Base-by-base conservation (phyloP, 2,797 vertebrate genomes). In the Lutjanus argentimaculatus region DNA sequence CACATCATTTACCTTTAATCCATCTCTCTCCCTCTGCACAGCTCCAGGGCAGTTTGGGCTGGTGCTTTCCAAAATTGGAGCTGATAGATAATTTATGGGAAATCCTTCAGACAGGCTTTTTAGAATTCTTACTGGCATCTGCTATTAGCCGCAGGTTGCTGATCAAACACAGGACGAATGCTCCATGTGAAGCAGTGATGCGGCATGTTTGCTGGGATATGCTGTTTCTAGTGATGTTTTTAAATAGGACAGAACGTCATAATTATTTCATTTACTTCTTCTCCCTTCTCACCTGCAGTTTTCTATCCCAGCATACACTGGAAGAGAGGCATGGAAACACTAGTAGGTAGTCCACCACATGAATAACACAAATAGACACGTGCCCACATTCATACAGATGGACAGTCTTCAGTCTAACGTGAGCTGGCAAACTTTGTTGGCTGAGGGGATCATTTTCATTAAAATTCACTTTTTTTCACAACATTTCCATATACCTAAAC, bases 31-130 rank as follows among this genome's bases (percentile, higher is more conserved):
- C 56, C 58, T 84, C 76, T 64, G 46, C 59, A 73, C 73, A 75
- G 43, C 62, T 65, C 67, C 25, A 43, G 67, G 67, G n/a, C 73
- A 57, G 51, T 11, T 21, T 19, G 43, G 52, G 51, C 65, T 49
- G 17, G 49, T 52, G 36, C 70, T 55, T 17, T 59, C 43, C 30
- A 22, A 76, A 71, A 85, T 69, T 40, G 74, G 17, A 63, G 14
- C 30, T 69, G 79, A 90, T 79, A 65, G 74, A 69, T 81, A 86
- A 88, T 91, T 82, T 61, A 87, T 72, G 52, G 30, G 57, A 48
- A 63, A 77, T 78, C 49, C 25, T 75, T 71, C n/a, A 65, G 55
- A 80, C 13, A 43, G 43, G 43, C 78, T 81, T 80, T 36, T 86
- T 77, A 70, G 66, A 75, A 59, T 74, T 75, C 67, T 36, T 64